Conservation (phyloP, 2,888 invertebrate species). For the Netelia fuscicornis region DNA sequence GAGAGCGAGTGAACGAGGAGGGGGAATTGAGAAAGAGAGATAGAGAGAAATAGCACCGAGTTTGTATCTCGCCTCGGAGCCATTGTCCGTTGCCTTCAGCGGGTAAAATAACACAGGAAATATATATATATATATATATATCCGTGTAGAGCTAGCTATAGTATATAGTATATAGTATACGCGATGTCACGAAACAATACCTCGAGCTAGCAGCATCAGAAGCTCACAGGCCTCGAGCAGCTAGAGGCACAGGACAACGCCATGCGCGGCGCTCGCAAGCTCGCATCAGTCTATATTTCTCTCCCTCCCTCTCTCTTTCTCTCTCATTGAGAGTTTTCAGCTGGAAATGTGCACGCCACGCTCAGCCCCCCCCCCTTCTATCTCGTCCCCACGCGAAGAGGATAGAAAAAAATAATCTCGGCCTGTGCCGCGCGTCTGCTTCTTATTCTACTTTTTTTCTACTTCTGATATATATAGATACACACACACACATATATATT, state of each 20-base stretch:
- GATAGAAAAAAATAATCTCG: slow-evolving; percentile 58
- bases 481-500: too few species aligned
- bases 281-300: slow-evolving; percentile 51
- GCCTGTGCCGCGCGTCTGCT: slow-evolving; percentile 42
- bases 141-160: neutral
- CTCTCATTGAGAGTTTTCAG: slow-evolving; percentile 53
- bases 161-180: slow-evolving; percentile 45
- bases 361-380: slow-evolving; percentile 23
- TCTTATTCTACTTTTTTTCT: slow-evolving; percentile 55
- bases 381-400: slow-evolving; percentile 18
- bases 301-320: slow-evolving; percentile 25
- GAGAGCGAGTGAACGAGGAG: too few species aligned
- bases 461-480: slow-evolving; percentile 34
- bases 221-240: slow-evolving; percentile 58
- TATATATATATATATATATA: slow-evolving; percentile 34
- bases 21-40: neutral
- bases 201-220: slow-evolving; percentile 54
- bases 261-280: slow-evolving; percentile 31
- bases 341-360: slow-evolving; percentile 55
- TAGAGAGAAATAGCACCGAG: slow-evolving; percentile 51
- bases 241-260: slow-evolving; percentile 51
- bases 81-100: slow-evolving; percentile 66
- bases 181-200: slow-evolving; percentile 69
- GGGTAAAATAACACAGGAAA: slow-evolving; percentile 57
- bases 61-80: slow-evolving; percentile 66